phyloP scores from a whole-genome alignment of 2,888 invertebrate genomes.

The Tipula helvola region DNA sequence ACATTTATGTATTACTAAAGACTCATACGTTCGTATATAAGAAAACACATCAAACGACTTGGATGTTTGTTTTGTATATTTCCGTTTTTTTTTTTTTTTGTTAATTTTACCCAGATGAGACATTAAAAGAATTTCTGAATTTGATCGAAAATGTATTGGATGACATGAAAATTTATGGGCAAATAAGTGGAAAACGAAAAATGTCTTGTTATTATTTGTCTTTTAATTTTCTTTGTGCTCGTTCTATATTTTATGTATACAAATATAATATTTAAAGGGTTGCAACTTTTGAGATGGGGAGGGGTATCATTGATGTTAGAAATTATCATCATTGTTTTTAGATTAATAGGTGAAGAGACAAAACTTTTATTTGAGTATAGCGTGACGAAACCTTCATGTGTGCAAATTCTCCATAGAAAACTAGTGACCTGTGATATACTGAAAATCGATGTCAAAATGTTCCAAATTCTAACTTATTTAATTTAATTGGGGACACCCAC shows the following conservation, averaged over 20 bases:
- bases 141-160: background rate
- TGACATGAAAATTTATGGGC: background rate
- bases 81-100: background rate
- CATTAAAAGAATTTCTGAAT: background rate
- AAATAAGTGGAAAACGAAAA: background rate
- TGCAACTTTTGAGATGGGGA: background rate
- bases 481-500: too few relatives aligned
- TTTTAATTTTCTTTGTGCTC: background rate
- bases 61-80: background rate
- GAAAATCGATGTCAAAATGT: too few relatives aligned
- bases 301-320: background rate
- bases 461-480: too few relatives aligned
- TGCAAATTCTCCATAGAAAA: background rate
- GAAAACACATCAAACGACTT: background rate
- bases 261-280: background rate
- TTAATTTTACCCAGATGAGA: conserved; percentile 6
- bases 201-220: background rate
- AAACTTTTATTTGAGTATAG: background rate
- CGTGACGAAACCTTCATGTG: background rate
- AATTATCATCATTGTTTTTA: background rate
- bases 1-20: background rate
- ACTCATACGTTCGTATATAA: background rate
- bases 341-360: background rate
- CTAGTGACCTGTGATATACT: background rate
- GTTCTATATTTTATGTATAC: background rate